Percentiles rank a stretch among this genome's conserved stretches.
phyloP scores from a whole-genome alignment of 2,888 invertebrate species.

The Polydesmus complanatus region DNA sequence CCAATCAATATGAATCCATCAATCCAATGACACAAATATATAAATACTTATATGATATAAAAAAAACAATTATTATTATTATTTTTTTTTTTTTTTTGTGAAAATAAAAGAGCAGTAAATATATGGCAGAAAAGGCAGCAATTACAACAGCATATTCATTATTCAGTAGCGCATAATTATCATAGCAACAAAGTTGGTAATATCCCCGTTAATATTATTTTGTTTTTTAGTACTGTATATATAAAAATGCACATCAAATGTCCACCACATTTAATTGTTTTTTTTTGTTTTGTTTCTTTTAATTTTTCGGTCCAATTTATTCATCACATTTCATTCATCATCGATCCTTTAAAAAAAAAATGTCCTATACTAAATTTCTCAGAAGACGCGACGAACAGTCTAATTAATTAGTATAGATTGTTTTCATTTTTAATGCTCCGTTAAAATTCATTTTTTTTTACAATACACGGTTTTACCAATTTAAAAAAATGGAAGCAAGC shows the following conservation, averaged over 20 bases:
- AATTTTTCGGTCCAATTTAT: background rate
- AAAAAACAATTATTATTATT: background rate
- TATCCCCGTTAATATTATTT: background rate
- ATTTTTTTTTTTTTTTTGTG: background rate
- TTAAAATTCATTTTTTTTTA: no score
- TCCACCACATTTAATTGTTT: background rate
- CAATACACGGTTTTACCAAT: no score
- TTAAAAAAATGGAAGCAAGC: no score
- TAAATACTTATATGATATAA: background rate
- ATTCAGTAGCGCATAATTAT: background rate
- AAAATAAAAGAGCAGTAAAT: background rate
- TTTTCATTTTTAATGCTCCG: no score
- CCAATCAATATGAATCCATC: no score
- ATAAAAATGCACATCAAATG: background rate
- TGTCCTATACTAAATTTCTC: no score
- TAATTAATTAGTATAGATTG: no score
- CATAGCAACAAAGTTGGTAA: background rate
- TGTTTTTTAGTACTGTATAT: background rate
- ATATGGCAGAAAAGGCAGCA: background rate
- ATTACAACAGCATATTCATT: background rate
- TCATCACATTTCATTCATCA: background rate
- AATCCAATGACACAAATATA: background rate
- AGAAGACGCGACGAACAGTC: no score
- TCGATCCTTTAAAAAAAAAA: background rate
- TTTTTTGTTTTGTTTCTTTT: no score